Evolutionary conservation across 92 coral and sea anemone genomes (phyloP).

Genomic region (Umimayanthus chanpuru): DNA sequence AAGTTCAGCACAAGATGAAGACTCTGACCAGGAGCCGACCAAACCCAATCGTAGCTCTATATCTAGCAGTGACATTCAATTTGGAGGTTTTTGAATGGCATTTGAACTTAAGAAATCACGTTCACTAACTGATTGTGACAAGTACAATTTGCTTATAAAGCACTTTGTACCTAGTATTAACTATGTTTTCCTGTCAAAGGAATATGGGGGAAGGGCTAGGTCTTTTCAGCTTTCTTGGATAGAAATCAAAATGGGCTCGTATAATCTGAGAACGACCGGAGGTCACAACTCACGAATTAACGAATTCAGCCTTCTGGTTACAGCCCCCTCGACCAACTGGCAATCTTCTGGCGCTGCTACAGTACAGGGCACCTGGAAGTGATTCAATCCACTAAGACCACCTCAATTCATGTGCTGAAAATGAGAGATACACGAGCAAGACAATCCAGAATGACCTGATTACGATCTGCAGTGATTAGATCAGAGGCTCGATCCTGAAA

Average conservation of each 20-base stretch:
- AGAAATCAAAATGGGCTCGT: constrained; percentile 48
- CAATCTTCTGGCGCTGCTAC: too few species aligned
- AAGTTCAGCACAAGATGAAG: constrained; percentile 4
- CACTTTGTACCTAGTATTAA: constrained; percentile 42
- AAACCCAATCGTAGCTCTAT: not conserved
- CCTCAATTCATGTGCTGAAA: too few species aligned
- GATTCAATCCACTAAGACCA: too few species aligned
- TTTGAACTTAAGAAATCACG: constrained; percentile 44
- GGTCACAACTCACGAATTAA: constrained; percentile 42
- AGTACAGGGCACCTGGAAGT: too few species aligned
- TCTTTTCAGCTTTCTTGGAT: too few species aligned
- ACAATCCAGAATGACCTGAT: too few species aligned
- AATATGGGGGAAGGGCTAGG: too few species aligned
- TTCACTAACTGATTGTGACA: constrained; percentile 42
- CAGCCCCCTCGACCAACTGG: constrained; percentile 40
- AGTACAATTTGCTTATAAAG: constrained; percentile 37
- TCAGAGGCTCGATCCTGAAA: constrained; percentile 38
- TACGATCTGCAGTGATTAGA: constrained; percentile 34
- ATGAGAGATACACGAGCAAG: too few species aligned
- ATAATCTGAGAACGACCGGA: constrained; percentile 39
- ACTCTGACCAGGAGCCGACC: constrained; percentile 15
- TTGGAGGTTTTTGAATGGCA: constrained; percentile 29
- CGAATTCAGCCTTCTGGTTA: constrained; percentile 38
- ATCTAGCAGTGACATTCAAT: not conserved
- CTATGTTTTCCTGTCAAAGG: constrained; percentile 27